Percentiles rank a stretch among this genome's conserved stretches.
phyloP scores from a whole-genome alignment of 2,113 vertebrate genomes.

The Monarcha castaneiventris region DNA sequence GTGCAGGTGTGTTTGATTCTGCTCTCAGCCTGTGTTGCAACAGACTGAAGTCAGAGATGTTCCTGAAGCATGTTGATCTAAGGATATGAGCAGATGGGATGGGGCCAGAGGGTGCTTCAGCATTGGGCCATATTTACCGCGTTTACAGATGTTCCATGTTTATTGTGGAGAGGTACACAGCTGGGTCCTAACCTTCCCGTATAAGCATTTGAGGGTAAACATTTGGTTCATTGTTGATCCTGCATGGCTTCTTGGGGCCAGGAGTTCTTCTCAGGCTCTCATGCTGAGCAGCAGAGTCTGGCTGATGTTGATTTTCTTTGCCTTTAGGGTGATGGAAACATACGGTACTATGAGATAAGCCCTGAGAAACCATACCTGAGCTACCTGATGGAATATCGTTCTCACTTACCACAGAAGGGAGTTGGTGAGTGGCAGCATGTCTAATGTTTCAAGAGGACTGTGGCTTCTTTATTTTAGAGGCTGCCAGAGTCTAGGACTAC shows the following conservation, averaged over 20 bases:
- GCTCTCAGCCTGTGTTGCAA: neutral
- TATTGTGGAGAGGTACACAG: neutral
- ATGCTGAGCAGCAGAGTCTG: neutral
- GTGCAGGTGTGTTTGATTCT: neutral
- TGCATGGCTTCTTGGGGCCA: neutral
- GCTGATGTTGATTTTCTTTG: neutral
- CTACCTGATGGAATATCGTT: slow-evolving; percentile 87
- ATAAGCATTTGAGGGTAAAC: neutral
- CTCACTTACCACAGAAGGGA: slow-evolving; percentile 88
- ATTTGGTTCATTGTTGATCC: neutral
- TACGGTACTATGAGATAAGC: slow-evolving; percentile 90
- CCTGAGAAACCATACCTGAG: slow-evolving; percentile 85
- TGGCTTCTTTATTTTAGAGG: neutral
- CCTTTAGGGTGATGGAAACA: slow-evolving; percentile 89
- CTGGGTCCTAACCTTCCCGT: neutral
- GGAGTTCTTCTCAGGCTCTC: neutral
- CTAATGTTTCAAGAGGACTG: neutral
- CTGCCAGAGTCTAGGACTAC: neutral
- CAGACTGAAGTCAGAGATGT: neutral
- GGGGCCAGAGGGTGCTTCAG: neutral
- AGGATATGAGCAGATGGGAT: neutral
- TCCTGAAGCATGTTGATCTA: neutral
- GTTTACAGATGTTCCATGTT: neutral
- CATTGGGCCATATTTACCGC: neutral
- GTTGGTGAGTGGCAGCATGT: slow-evolving; percentile 76